A percentile compares a stretch with the other conserved stretches of the same genome.
Conservation (phyloP, 2,797 vertebrate genomes). For the Cyclura pinguis region DNA sequence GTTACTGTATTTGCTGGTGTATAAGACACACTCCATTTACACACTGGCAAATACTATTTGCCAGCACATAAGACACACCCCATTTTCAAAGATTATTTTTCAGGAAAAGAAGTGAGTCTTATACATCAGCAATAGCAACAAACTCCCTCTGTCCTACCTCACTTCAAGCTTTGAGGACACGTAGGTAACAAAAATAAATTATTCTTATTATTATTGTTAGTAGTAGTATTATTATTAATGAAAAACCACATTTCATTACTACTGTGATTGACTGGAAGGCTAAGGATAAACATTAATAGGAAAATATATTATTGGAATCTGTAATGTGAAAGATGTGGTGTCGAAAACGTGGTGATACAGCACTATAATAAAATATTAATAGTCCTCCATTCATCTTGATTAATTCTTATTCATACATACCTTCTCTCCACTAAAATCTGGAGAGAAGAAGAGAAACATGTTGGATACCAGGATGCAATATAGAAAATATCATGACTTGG, state of each 20-base stretch:
- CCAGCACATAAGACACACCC: no score
- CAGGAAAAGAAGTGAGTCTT: no score
- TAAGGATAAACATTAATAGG: not conserved
- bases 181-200: no score
- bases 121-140: no score
- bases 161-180: no score
- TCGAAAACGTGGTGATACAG: not conserved
- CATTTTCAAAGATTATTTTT: no score
- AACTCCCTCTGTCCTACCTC: no score
- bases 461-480: not conserved
- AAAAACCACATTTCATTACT: not conserved
- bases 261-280: not conserved
- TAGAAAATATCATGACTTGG: slow-evolving; percentile 2
- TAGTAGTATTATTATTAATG: not conserved
- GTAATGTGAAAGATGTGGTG: not conserved
- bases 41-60: no score
- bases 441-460: not conserved
- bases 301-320: not conserved
- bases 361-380: not conserved
- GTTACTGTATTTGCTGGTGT: no score
- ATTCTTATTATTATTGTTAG: no score
- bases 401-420: not conserved
- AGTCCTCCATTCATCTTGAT: not conserved
- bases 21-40: no score
- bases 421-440: slow-evolving; percentile 6